Evolutionary conservation across 1,140 invertebrate genomes (phyloP), one percentile per base, ranked within the genome.

Genomic region (Trypoxylus dichotomus): DNA sequence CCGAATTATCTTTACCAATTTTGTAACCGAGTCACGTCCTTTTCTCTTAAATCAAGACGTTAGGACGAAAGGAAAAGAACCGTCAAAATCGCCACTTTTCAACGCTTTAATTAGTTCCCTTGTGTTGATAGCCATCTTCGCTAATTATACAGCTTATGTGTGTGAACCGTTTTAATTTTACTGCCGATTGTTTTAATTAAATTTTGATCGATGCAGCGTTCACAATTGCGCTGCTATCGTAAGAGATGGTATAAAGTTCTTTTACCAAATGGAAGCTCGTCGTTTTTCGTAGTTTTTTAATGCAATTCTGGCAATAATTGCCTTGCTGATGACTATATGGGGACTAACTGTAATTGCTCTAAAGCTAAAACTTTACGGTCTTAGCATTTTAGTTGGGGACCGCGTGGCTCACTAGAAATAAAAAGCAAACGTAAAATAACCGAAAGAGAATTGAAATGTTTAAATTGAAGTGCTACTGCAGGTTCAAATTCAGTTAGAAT

Each of bases 121-220:
- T 54, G 47, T 54, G 47, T 54, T 54, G 19, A 54, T 54, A 54
- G 47, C 47, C 47, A 54, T 54, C 47, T 54, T 54, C 19, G n/a
- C 47, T 54, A 54, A 54, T 54, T 54, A 54, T 54, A 15, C 13
- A 19, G 47, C 47, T 54, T 54, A 15, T 54, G 15, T 54, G 1
- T 54, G 47, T 54, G 47, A 15, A 19, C 15, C 19, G 19, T 54
- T 54, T 54, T 54, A 54, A 54, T 54, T 54, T 19, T 54, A 54
- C 47, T 54, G 47, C 47, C 47, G 47, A 54, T 54, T 54, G 15
- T 54, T 54, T 54, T 54, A 54, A 54, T 54, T 54, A 54, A 54
- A 54, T 54, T 54, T 15, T 54, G 47, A 54, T 54, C 47, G 47
- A 54, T 19, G 47, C 6, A 54, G 15, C 47, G 15, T 54, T 54